Evolutionary conservation across 2,113 vertebrate species (phyloP), one percentile per base, ranked within the genome.

Genomic region (Apeltes quadracus): DNA sequence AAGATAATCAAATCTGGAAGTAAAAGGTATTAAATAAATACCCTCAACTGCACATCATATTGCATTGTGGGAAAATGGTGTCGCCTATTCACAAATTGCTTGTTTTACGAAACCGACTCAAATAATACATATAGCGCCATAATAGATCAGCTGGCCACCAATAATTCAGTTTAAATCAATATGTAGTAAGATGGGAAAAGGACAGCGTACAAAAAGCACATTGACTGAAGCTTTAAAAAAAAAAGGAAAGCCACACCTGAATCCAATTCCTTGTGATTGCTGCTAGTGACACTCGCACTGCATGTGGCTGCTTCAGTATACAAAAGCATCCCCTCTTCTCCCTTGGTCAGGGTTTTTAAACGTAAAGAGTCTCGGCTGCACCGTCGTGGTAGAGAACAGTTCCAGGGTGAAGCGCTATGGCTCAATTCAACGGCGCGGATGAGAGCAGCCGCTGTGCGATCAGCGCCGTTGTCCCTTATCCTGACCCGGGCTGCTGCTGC

Each of bases 171-270:
- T 23, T 43, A 3, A 56, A 18, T 10, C 4, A 25, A 22, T 48
- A 2, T 64, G 11, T 25, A 22, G 3, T 27, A 18, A 29, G 15
- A 8, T 61, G 15, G 36, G 38, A 54, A 29, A 25, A 27, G 25
- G 20, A 13, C 22, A 1, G 25, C 41, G 0, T 16, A 44, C 1
- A n/a, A 7, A 18, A 7, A 50, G 48, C 48, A 63, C 34, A 50
- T 20, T 20, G 11, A 14, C 15, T 29, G 58, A 39, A 44, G 3
- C 54, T 25, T 46, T n/a, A 51, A 25, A 27, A 58, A 67, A 15
- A 25, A 6, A 61, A 14, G n/a, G n/a, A n/a, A 29, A 29, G 29
- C 9, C 77, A 80, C 90, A 90, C 75, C 88, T 89, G 90, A n/a
- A 34, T 63, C 61, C 27, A 32, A 25, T 89, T 84, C 53, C 53